phyloP scores from a whole-genome alignment of 2,797 vertebrate genomes.

The Channa striata region DNA sequence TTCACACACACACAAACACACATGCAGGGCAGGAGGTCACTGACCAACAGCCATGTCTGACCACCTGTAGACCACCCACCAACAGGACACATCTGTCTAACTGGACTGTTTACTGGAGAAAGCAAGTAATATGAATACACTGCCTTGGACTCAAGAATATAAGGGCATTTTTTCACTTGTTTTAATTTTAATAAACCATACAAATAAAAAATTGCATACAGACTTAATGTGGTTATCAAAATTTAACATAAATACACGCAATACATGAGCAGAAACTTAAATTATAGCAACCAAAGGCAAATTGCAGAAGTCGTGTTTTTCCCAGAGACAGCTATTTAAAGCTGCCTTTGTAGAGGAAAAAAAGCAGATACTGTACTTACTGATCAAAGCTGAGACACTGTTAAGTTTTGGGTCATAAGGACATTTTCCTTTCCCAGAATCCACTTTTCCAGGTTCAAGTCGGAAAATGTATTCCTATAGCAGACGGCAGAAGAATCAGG shows the following conservation, averaged over 20 bases:
- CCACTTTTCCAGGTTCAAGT: constrained; percentile 95
- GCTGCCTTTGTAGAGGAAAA: constrained; percentile 6
- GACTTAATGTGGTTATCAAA: not conserved
- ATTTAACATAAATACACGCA: not conserved
- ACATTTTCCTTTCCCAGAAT: constrained; percentile 99
- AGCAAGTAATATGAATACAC: not conserved
- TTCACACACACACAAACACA: constrained; percentile 20
- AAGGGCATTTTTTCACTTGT: not conserved
- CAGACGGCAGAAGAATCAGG: constrained; percentile 22
- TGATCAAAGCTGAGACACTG: constrained; percentile 97
- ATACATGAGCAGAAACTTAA: constrained; percentile 13
- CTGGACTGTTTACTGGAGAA: not conserved
- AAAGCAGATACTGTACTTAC: constrained; percentile 83
- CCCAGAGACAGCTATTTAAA: constrained; percentile 12
- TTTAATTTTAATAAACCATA: not conserved
- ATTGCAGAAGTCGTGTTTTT: constrained; percentile 17
- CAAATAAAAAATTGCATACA: not conserved
- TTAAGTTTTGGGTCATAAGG: constrained; percentile 98
- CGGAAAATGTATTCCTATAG: constrained; percentile 98
- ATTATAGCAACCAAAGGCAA: constrained; percentile 5
- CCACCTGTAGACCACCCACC: constrained; percentile 76
- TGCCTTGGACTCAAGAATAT: not conserved
- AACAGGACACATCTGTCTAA: constrained; percentile 18
- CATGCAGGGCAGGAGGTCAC: constrained; percentile 38
- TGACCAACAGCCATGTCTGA: constrained; percentile 55